These are phyloP conservation scores for Leptobrachium leishanense DNA, from an alignment of 2,113 vertebrate species.

Conservation along the genomic window DNA sequence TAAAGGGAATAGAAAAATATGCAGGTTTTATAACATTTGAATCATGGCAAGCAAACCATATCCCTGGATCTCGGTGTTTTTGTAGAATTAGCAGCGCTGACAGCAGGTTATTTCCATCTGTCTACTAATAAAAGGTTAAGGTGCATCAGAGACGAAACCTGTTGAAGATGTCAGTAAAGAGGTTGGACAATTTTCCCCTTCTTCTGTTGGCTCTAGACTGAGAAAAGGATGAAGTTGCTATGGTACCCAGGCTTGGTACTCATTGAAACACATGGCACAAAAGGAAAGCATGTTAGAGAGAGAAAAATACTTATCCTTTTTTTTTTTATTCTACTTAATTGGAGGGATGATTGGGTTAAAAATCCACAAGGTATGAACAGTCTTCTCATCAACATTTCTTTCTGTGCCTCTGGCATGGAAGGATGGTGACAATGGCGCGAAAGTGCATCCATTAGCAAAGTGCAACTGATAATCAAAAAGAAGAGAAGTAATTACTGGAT, in stretches of 20 bases:
- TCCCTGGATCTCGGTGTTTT: slow-evolving; percentile 51
- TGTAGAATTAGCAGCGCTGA: slow-evolving; percentile 50
- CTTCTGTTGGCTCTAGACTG: slow-evolving; percentile 6
- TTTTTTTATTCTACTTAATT: too few relatives aligned
- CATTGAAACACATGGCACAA: not conserved
- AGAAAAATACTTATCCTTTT: too few relatives aligned
- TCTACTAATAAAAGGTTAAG: slow-evolving; percentile 12
- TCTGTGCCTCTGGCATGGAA: slow-evolving; percentile 32
- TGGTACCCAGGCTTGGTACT: slow-evolving; percentile 22
- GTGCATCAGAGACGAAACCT: slow-evolving; percentile 10
- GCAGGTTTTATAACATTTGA: slow-evolving; percentile 11
- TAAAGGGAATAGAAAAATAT: not conserved
- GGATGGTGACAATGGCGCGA: slow-evolving; percentile 39
- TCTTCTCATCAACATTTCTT: not conserved
- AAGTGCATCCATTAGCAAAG: slow-evolving; percentile 52
- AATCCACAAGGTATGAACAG: not conserved
- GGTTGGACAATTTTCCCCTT: slow-evolving; percentile 12
- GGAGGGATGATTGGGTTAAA: slow-evolving; percentile 26
- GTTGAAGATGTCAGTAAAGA: slow-evolving; percentile 10
- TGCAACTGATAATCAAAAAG: slow-evolving; percentile 40
- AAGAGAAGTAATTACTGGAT: slow-evolving; percentile 44
- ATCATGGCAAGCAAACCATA: slow-evolving; percentile 30
- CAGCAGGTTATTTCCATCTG: slow-evolving; percentile 46
- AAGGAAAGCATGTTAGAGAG: not conserved
- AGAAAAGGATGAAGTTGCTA: slow-evolving; percentile 14